A percentile compares a stretch with the other conserved stretches of the same genome.
These are phyloP conservation scores for Anoplius nigerrimus DNA, from an alignment of 2,888 invertebrate genomes.

Conservation along the genomic window DNA sequence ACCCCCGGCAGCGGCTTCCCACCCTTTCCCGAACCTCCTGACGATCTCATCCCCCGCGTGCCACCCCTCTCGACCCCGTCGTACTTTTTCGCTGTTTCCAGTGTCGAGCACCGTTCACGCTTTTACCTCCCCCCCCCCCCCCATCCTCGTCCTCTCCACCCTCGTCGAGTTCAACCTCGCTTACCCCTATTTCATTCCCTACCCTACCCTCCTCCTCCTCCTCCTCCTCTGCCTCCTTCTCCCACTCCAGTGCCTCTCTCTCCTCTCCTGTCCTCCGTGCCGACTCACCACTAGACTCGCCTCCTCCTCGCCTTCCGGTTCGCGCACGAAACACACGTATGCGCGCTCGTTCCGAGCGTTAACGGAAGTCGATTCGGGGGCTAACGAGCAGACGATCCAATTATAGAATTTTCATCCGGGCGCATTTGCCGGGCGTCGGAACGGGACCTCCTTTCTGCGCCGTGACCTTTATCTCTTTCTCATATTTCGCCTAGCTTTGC, in stretches of 20 bases:
- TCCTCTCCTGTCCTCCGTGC: too few relatives aligned
- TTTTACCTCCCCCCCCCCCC: slow-evolving; percentile 1
- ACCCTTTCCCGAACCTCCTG: slow-evolving; percentile 18
- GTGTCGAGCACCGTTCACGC: neutral
- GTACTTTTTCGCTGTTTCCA: neutral
- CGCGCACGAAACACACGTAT: slow-evolving; percentile 31
- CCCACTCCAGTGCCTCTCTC: slow-evolving; percentile 10
- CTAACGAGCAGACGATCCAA: slow-evolving; percentile 67
- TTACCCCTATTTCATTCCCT: neutral
- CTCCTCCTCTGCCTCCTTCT: neutral
- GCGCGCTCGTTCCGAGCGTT: slow-evolving; percentile 54
- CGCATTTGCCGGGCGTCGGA: slow-evolving; percentile 55
- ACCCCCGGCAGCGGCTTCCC: neutral
- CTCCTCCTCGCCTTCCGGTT: slow-evolving; percentile 3
- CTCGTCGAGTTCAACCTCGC: slow-evolving; percentile 20
- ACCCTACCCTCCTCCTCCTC: neutral
- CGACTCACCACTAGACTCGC: slow-evolving; percentile 31
- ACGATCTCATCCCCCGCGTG: slow-evolving; percentile 16
- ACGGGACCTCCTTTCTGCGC: slow-evolving; percentile 46
- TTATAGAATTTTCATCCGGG: slow-evolving; percentile 69
- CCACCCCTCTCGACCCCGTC: neutral
- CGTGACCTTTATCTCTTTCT: neutral
- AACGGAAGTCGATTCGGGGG: slow-evolving; percentile 67
- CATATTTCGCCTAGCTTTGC: too few relatives aligned
- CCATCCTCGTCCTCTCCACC: neutral